A percentile compares a stretch with the other conserved stretches of the same genome.
Evolutionary conservation across 2,113 vertebrate genomes (phyloP).

Genomic region (Erythrolamprus reginae): DNA sequence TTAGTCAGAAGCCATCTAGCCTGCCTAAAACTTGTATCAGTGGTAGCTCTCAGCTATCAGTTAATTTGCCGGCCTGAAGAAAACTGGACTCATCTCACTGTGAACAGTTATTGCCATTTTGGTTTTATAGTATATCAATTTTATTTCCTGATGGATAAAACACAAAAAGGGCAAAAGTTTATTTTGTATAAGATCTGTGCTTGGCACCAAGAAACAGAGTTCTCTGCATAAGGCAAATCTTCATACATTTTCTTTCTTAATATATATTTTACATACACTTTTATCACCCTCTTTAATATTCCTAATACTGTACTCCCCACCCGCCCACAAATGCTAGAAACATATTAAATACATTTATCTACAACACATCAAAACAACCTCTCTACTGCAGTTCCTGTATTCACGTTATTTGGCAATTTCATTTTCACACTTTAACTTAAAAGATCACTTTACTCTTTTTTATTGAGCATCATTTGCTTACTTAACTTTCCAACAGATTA

Average conservation of each 20-base stretch:
- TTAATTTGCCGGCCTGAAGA: neutral
- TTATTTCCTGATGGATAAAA: conserved; percentile 44
- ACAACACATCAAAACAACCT: conserved; percentile 92
- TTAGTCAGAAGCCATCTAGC: neutral
- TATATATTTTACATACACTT: conserved; percentile 82
- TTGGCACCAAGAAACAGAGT: conserved; percentile 94
- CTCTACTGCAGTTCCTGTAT: conserved; percentile 78
- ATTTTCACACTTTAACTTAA: conserved; percentile 78
- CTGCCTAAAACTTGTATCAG: neutral
- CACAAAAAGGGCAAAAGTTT: conserved; percentile 78
- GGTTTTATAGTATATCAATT: neutral
- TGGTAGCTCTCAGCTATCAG: too few species aligned
- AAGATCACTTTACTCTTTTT: conserved; percentile 70
- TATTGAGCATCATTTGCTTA: conserved; percentile 73
- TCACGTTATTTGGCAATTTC: conserved; percentile 76
- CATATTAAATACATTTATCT: conserved; percentile 94
- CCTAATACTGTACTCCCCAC: conserved; percentile 72
- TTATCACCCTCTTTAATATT: conserved; percentile 80
- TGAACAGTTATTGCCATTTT: neutral
- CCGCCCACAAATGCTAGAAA: conserved; percentile 71
- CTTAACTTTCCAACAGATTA: conserved; percentile 64
- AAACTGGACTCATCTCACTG: neutral
- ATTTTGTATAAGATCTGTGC: conserved; percentile 88
- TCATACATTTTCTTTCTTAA: conserved; percentile 78
- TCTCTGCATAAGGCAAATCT: conserved; percentile 82